phyloP scores from a whole-genome alignment of 2,888 invertebrate genomes.

The Heliconius ethilla region DNA sequence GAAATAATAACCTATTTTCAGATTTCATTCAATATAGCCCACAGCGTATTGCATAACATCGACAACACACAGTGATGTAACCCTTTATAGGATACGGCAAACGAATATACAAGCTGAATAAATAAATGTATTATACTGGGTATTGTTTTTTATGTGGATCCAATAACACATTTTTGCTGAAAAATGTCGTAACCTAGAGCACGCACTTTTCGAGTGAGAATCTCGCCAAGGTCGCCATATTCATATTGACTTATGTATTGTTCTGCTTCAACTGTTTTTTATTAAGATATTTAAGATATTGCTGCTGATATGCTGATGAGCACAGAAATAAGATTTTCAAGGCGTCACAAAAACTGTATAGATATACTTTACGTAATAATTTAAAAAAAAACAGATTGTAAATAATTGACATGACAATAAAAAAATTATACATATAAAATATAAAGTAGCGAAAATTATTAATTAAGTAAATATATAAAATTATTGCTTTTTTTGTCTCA shows the following conservation, averaged over 20 bases:
- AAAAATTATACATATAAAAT: background rate
- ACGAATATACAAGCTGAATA: conserved; percentile 3
- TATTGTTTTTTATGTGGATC: background rate
- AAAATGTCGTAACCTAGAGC: conserved; percentile 11
- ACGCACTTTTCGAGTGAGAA: conserved; percentile 14
- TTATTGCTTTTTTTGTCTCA: background rate
- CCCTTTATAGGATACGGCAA: background rate
- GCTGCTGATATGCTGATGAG: background rate
- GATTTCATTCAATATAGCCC: background rate
- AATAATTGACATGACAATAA: background rate
- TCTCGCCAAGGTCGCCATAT: conserved; percentile 14
- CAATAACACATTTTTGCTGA: conserved; percentile 12
- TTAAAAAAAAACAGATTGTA: background rate
- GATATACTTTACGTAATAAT: background rate
- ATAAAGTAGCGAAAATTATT: background rate
- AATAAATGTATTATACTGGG: conserved; percentile 5
- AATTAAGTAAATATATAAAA: background rate
- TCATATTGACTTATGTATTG: background rate
- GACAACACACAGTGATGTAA: background rate
- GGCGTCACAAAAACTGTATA: background rate
- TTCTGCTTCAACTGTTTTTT: background rate
- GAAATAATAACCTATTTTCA: conserved; percentile 1
- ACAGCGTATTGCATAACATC: conserved; percentile 3
- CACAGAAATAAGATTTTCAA: background rate
- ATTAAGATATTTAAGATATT: too few species aligned